phyloP scores from a whole-genome alignment of 2,888 invertebrate genomes.

The Ashinkailepas kermadecensis region DNA sequence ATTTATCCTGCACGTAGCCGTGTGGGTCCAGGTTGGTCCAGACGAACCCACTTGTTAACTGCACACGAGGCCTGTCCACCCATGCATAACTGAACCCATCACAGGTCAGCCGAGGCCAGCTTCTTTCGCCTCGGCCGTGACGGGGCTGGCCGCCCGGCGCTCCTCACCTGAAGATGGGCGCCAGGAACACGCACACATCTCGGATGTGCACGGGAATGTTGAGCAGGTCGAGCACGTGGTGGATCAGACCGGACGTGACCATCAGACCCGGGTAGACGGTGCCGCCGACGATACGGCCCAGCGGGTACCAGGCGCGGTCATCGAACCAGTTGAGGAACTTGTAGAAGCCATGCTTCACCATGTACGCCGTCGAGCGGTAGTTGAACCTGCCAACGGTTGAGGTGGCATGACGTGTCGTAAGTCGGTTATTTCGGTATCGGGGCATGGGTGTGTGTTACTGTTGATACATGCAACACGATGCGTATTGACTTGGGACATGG shows the following conservation, averaged over 20 bases:
- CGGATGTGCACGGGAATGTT: slow-evolving; percentile 97
- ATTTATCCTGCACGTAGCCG: too few species aligned
- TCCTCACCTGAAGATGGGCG: slow-evolving; percentile 81
- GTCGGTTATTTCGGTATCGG: not conserved
- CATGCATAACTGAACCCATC: too few species aligned
- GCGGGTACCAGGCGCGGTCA: slow-evolving; percentile 98
- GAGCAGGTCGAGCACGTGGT: slow-evolving; percentile 79
- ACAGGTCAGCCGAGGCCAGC: too few species aligned
- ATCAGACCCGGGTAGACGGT: slow-evolving; percentile 98
- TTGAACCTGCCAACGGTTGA: slow-evolving; percentile 71
- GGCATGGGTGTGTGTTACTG: not conserved
- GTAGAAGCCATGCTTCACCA: slow-evolving; percentile 99
- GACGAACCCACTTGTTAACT: too few species aligned
- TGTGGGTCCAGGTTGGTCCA: too few species aligned
- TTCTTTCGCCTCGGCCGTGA: too few species aligned
- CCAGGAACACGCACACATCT: slow-evolving; percentile 97
- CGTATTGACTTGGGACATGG: not conserved
- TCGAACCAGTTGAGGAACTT: slow-evolving; percentile 99
- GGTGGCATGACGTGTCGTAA: not conserved
- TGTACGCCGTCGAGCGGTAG: slow-evolving; percentile 96
- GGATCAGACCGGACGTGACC: slow-evolving; percentile 97
- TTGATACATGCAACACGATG: not conserved
- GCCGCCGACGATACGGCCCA: slow-evolving; percentile 97
- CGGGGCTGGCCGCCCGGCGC: too few species aligned
- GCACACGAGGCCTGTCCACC: too few species aligned